A percentile compares a stretch with the other conserved stretches of the same genome.
These are phyloP conservation scores for Muschampia plurimacula DNA, from an alignment of 2,888 invertebrate species.

Conservation along the genomic window DNA sequence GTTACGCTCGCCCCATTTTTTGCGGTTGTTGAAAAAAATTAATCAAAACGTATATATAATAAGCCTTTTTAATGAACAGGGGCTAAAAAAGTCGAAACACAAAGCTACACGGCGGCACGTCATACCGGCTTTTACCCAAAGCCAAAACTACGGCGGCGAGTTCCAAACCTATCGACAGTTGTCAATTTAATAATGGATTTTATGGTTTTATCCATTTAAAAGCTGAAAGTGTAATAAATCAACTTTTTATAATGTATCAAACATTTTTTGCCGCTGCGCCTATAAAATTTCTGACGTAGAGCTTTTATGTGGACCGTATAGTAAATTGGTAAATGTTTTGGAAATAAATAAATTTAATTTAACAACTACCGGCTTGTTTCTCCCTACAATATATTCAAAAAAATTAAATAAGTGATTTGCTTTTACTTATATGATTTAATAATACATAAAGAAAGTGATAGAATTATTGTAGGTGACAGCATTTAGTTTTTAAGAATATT, in stretches of 20 bases:
- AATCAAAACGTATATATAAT: neutral
- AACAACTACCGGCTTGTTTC: slow-evolving; percentile 2
- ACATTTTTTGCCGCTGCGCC: slow-evolving; percentile 10
- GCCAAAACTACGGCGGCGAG: slow-evolving; percentile 34
- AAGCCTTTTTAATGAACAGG: slow-evolving; percentile 13
- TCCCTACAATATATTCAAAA: neutral
- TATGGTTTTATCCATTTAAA: slow-evolving; percentile 39
- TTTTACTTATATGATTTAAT: no score
- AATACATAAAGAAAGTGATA: no score
- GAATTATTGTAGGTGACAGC: no score
- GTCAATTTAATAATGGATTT: slow-evolving; percentile 39
- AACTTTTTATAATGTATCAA: slow-evolving; percentile 21
- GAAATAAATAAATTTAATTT: slow-evolving; percentile 3
- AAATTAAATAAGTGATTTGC: no score
- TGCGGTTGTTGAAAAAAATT: slow-evolving; percentile 22
- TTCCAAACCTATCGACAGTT: slow-evolving; percentile 37
- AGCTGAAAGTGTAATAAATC: slow-evolving; percentile 38
- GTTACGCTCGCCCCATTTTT: slow-evolving; percentile 25
- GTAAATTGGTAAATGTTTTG: slow-evolving; percentile 7
- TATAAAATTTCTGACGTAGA: slow-evolving; percentile 9
- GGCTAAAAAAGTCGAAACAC: slow-evolving; percentile 23
- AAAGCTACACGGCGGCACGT: slow-evolving; percentile 20
- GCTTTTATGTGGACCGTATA: slow-evolving; percentile 2
- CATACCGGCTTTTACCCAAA: slow-evolving; percentile 25
- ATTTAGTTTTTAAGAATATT: no score